Evolutionary conservation across 2,113 vertebrate species (phyloP).

Genomic region (Balaeniceps rex): DNA sequence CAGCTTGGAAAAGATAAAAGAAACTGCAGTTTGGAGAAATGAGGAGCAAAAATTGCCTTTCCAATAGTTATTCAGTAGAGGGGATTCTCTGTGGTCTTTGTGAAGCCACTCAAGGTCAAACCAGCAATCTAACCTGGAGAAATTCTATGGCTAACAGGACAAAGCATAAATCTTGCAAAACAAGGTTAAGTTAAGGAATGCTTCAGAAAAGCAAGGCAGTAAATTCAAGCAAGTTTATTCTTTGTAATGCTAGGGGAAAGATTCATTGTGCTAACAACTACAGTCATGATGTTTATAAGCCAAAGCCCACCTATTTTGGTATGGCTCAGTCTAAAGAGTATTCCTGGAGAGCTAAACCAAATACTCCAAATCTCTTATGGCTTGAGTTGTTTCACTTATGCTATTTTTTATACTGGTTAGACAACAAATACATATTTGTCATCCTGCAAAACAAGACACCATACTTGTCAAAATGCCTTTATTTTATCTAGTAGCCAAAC

Average conservation of each 20-base stretch:
- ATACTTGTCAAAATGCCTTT: background rate
- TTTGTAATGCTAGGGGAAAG: background rate
- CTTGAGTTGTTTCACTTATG: background rate
- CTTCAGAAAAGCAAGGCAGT: background rate
- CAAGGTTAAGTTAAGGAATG: background rate
- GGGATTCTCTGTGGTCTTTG: background rate
- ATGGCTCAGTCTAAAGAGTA: background rate
- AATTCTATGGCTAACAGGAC: background rate
- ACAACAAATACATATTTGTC: background rate
- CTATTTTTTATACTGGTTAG: background rate
- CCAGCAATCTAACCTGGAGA: background rate
- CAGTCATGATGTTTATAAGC: background rate
- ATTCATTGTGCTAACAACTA: background rate
- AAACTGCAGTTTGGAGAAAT: background rate
- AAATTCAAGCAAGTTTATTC: background rate
- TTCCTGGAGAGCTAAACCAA: background rate
- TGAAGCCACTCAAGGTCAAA: background rate
- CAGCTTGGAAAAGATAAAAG: background rate
- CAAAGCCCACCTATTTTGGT: background rate
- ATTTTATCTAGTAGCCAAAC: background rate
- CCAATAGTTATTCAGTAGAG: background rate
- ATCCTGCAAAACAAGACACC: background rate
- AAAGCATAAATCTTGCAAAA: background rate
- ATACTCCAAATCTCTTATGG: background rate
- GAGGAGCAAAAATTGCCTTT: background rate